Base-by-base conservation (phyloP, 2,113 vertebrate species). In the Gymnocephalus cernua region DNA sequence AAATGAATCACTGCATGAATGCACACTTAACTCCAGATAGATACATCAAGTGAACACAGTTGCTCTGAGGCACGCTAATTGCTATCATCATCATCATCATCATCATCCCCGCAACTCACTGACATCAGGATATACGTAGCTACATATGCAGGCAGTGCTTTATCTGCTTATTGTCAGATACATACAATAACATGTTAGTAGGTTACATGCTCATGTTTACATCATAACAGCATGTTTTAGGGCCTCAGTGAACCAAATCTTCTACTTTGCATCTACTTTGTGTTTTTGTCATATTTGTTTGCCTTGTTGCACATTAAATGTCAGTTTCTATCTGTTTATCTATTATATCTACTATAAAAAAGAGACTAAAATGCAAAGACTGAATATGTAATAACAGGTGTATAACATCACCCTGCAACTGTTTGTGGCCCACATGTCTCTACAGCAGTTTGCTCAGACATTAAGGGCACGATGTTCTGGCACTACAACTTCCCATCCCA, bases 1-100 rank as follows among this genome's bases (percentile, higher is more conserved):
- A 92, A 92, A 92, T 91, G 86, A 82, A 67, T 58, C 32, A 3
- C 86, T 16, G 77, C 83, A 64, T 77, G 80, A 89, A 74, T 69
- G 86, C 80, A 83, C 87, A 84, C 77, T 84, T 78, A 86, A 73
- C 63, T 85, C 66, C 64, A 61, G 72, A 86, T 79, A 81, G 54
- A 87, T 87, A 89, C 88, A 88, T 92, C 89, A 90, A 87, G 74
- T 79, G 82, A 81, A 73, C 77, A 41, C 62, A 70, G 66, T 84
- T 12, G 70, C 80, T 86, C 71, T 16, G 74, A 76, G 79, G 82
- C 80, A 4, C 61, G 11, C 86, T 90, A 91, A 90, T 91, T 91
- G 85, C 83, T 47, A 74, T 86, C 82, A 91, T 89, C 89, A 90
- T 86, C 88, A 62, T 61, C 68, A 83, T 78, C 84, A 69, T 74